Percentiles rank a stretch among this genome's conserved stretches.
Evolutionary conservation across 2,797 vertebrate species (phyloP).

Genomic region (Rhabdophis nuchalis): DNA sequence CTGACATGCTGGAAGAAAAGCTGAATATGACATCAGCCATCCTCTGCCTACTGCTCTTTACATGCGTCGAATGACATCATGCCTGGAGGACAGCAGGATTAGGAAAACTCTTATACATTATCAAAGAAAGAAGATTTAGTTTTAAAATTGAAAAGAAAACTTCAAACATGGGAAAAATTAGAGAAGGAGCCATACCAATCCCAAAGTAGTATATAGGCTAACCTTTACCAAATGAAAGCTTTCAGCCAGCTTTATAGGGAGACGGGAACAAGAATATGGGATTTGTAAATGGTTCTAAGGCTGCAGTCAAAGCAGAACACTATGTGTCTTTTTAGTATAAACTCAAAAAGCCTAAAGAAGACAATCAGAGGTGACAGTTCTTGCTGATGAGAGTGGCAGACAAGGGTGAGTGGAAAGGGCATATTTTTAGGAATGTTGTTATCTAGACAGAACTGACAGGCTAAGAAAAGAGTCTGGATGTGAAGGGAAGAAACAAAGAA

Average conservation of each 20-base stretch:
- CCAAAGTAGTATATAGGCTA: not conserved
- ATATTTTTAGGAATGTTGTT: not conserved
- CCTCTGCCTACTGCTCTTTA: not conserved
- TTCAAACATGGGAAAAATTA: not conserved
- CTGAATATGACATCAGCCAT: not conserved
- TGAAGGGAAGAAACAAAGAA: not conserved
- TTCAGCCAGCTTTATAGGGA: not conserved
- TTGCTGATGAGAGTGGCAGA: not conserved
- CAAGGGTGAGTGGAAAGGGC: conserved; percentile 4
- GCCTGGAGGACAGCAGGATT: not conserved
- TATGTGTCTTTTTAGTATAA: not conserved
- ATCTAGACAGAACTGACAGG: not conserved
- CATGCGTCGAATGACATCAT: not conserved
- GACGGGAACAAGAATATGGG: not conserved
- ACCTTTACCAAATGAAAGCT: not conserved
- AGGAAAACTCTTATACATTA: not conserved
- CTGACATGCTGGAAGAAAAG: not conserved
- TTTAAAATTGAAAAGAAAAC: not conserved
- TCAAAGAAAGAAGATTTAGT: not conserved
- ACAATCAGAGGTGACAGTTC: conserved; percentile 3
- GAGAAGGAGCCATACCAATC: not conserved
- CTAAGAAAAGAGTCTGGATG: not conserved
- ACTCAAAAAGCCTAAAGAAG: not conserved
- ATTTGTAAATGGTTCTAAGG: not conserved
- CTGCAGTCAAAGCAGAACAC: not conserved